These are phyloP conservation scores for Philopotamus ludificatus DNA, from an alignment of 1,140 invertebrate genomes.

Conservation along the genomic window DNA sequence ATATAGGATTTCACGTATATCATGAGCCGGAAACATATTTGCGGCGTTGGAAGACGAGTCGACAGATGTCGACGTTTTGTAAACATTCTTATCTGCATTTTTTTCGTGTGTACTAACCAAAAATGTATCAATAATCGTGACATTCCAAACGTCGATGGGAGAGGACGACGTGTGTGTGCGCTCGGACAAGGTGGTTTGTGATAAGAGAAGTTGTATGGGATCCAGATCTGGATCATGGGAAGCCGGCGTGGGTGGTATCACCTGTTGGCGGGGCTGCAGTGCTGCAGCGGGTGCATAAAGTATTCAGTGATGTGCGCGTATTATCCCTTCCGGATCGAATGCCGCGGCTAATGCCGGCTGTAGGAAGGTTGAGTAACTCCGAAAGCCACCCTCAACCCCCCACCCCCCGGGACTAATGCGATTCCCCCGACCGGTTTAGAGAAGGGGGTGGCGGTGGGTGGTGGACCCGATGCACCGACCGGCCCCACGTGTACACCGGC, in stretches of 20 bases:
- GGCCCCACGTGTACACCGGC: slow-evolving; percentile 11
- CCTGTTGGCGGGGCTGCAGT: not conserved
- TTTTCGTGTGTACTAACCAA: no score
- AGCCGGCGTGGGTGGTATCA: no score
- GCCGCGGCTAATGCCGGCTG: not conserved
- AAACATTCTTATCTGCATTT: not conserved
- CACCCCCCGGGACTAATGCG: not conserved
- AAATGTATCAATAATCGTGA: no score
- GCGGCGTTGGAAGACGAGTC: no score
- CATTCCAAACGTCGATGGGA: no score
- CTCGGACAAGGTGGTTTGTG: not conserved
- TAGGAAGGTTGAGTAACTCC: not conserved
- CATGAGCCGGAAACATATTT: no score
- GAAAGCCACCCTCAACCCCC: not conserved
- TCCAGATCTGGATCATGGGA: no score
- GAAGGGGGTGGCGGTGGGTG: slow-evolving; percentile 9
- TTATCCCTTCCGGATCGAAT: slow-evolving; percentile 12
- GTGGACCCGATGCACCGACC: not conserved
- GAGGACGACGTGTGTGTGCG: not conserved
- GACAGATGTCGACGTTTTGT: not conserved
- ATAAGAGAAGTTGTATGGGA: not conserved
- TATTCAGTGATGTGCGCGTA: not conserved
- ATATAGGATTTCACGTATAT: no score
- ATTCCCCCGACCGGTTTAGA: not conserved
- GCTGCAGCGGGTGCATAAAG: not conserved